Percentiles rank a stretch among this genome's conserved stretches.
These are phyloP conservation scores for Camarhynchus parvulus DNA, from an alignment of 2,113 vertebrate genomes.

Conservation along the genomic window DNA sequence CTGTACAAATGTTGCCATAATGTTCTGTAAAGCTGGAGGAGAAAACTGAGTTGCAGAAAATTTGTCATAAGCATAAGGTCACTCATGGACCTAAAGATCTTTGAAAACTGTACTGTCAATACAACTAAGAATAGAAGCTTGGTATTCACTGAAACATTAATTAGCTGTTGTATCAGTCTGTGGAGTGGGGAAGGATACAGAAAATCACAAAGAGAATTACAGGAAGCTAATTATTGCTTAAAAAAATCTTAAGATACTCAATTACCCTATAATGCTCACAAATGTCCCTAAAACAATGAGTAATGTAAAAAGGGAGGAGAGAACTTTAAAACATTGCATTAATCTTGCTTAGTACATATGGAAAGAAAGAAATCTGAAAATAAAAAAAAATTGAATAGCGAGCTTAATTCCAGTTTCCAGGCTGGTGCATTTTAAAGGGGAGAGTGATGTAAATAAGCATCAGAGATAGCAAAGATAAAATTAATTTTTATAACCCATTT, in stretches of 20 bases:
- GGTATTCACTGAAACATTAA: constrained; percentile 23
- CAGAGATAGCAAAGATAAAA: not conserved
- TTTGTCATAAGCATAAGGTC: not conserved
- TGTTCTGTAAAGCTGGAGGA: not conserved
- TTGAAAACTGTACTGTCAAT: not conserved
- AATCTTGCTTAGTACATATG: not conserved
- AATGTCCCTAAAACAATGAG: constrained; percentile 15
- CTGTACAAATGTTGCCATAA: not conserved
- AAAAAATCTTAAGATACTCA: not conserved
- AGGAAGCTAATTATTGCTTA: not conserved
- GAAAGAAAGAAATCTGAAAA: not conserved
- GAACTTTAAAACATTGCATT: not conserved
- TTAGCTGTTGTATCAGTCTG: not conserved
- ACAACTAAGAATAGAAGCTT: constrained; percentile 30
- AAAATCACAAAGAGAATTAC: not conserved
- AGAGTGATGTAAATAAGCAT: not conserved
- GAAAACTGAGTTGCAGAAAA: not conserved
- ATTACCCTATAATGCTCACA: not conserved
- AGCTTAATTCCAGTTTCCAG: not conserved
- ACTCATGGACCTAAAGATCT: not conserved
- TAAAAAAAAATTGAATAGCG: not conserved
- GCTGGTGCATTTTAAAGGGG: not conserved
- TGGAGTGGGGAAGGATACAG: not conserved
- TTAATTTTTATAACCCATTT: not conserved
- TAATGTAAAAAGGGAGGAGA: not conserved